A percentile compares a stretch with the other conserved stretches of the same genome.
These are phyloP conservation scores for Myiozetetes cayanensis DNA, from an alignment of 2,113 vertebrate genomes.

Conservation along the genomic window DNA sequence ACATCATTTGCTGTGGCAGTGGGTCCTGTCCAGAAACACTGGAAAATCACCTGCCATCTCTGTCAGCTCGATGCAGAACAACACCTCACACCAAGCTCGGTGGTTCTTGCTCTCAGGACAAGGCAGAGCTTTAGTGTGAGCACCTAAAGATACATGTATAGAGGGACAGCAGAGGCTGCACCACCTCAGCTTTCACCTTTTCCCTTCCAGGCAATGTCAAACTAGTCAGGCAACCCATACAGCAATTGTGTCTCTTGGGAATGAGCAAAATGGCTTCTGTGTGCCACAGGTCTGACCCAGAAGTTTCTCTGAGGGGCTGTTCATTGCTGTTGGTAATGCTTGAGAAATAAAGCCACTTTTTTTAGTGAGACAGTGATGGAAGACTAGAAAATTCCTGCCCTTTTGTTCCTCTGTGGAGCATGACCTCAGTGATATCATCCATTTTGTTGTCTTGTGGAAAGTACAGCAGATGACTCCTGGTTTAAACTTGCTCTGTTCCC, in stretches of 20 bases:
- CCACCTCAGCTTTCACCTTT: neutral
- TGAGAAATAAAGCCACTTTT: neutral
- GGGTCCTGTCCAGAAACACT: neutral
- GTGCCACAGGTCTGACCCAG: neutral
- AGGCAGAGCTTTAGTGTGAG: neutral
- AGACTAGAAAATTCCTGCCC: neutral
- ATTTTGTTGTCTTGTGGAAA: neutral
- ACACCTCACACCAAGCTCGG: fast-evolving
- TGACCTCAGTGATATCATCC: neutral
- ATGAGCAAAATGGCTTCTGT: neutral
- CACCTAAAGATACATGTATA: fast-evolving
- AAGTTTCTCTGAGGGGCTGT: neutral
- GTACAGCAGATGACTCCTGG: neutral
- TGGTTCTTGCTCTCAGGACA: neutral
- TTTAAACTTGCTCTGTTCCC: neutral
- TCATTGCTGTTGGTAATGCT: neutral
- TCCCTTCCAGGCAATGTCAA: neutral
- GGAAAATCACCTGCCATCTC: neutral
- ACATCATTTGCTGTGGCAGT: neutral
- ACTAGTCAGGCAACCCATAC: fast-evolving
- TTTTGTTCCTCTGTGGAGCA: neutral
- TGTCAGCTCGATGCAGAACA: neutral
- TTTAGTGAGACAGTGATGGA: neutral
- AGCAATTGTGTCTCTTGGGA: neutral
- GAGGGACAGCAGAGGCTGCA: neutral